Evolutionary conservation across 1,140 invertebrate species (phyloP).

Genomic region (Drosophila sucinea): DNA sequence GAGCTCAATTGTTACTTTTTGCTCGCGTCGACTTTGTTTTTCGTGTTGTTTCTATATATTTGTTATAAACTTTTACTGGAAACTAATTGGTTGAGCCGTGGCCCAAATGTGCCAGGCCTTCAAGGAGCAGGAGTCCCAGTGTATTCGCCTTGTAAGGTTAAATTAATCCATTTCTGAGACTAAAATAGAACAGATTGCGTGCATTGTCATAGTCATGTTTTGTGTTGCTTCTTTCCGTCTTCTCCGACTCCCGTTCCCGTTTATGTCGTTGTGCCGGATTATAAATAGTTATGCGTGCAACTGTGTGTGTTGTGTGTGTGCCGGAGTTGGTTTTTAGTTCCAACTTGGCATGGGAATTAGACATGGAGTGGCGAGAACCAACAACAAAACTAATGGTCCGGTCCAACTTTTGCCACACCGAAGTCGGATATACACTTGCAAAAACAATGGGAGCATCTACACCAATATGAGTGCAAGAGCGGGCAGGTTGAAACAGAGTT

Average conservation of each 20-base stretch:
- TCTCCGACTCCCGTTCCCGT: constrained; percentile 15
- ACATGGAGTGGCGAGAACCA: constrained; percentile 31
- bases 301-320: constrained; percentile 23
- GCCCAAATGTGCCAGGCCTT: constrained; percentile 17
- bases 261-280: constrained; percentile 51
- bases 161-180: constrained; percentile 52
- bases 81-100: not conserved
- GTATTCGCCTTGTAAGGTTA: constrained; percentile 48
- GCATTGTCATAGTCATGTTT: constrained; percentile 29
- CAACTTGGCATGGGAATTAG: constrained; percentile 31
- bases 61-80: not conserved
- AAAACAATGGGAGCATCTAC: not conserved
- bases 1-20: not conserved
- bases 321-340: constrained; percentile 22
- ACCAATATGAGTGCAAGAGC: too few relatives aligned
- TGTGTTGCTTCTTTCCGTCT: constrained; percentile 31
- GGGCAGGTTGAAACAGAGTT: not conserved
- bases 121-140: constrained; percentile 25
- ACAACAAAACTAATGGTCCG: constrained; percentile 22
- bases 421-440: not conserved
- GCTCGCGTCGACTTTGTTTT: constrained; percentile 10
- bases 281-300: constrained; percentile 44
- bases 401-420: not conserved
- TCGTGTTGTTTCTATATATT: not conserved
- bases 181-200: constrained; percentile 71